Conservation (phyloP, 1,140 invertebrate species). For the Euschistus heros region DNA sequence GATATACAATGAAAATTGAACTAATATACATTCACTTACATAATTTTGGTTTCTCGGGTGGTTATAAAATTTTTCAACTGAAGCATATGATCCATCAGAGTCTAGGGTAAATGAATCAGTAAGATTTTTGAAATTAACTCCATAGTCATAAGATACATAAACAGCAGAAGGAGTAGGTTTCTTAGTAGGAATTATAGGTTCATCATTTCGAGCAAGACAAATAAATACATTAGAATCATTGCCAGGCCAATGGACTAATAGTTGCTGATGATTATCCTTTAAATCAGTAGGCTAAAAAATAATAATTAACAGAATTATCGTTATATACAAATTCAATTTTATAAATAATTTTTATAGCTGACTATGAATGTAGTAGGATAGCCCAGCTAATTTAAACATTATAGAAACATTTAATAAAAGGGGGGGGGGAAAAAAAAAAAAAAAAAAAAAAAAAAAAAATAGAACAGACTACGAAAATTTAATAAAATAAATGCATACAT, state of each 20-base stretch:
- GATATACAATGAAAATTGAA: constrained; percentile 15
- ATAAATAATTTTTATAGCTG: no score
- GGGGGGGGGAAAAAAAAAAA: no score
- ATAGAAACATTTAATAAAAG: no score
- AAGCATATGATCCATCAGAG: constrained; percentile 45
- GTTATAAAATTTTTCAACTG: constrained; percentile 72
- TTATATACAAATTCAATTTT: no score
- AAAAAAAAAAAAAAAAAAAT: no score
- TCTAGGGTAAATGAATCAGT: constrained; percentile 50
- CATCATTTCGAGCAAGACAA: constrained; percentile 59
- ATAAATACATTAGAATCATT: constrained; percentile 75
- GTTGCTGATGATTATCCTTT: constrained; percentile 74
- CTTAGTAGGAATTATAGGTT: constrained; percentile 28
- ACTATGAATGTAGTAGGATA: no score
- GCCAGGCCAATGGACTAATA: constrained; percentile 85
- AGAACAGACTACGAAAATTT: no score
- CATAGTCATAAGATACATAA: constrained; percentile 79
- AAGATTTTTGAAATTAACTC: constrained; percentile 63
- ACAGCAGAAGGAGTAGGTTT: constrained; percentile 52
- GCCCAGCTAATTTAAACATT: no score
- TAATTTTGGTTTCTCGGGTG: constrained; percentile 62
- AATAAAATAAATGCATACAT: no score
- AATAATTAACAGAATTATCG: neutral
- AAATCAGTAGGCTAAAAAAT: constrained; percentile 35
- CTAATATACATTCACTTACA: constrained; percentile 44